Evolutionary conservation across 2,888 invertebrate species (phyloP).

Genomic region (Acanthacorydalis orientalis): DNA sequence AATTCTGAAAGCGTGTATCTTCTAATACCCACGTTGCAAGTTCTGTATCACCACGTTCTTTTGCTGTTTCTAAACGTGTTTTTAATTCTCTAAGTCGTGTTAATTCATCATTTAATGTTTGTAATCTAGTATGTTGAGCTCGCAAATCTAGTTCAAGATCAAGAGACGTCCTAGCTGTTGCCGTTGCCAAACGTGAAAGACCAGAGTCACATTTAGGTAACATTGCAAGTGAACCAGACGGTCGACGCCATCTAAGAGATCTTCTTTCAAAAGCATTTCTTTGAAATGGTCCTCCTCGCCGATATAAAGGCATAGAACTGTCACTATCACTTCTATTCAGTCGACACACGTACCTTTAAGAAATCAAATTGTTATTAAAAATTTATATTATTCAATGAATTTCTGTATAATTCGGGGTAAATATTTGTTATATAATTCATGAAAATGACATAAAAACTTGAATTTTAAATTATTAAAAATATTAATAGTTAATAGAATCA

Average conservation of each 20-base stretch:
- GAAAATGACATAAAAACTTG: no score
- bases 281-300: constrained; percentile 69
- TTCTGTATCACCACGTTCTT: constrained; percentile 64
- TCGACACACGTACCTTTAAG: constrained; percentile 61
- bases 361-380: no score
- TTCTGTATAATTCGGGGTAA: no score
- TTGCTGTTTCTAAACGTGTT: constrained; percentile 64
- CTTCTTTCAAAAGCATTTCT: constrained; percentile 78
- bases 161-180: constrained; percentile 65
- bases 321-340: constrained; percentile 93
- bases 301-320: constrained; percentile 84
- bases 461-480: no score
- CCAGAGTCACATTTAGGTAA: constrained; percentile 25
- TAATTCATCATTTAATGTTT: constrained; percentile 72
- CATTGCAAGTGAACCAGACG: constrained; percentile 33
- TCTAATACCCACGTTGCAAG: constrained; percentile 75
- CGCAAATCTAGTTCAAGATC: constrained; percentile 83
- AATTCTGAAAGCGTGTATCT: constrained; percentile 68
- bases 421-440: no score
- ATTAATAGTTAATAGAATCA: no score
- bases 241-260: constrained; percentile 63
- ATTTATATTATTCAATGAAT: no score
- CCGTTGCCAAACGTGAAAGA: constrained; percentile 34
- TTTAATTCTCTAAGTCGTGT: constrained; percentile 66
- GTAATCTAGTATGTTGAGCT: constrained; percentile 75